A percentile compares a stretch with the other conserved stretches of the same genome.
Evolutionary conservation across 2,888 invertebrate genomes (phyloP).

Genomic region (Amphimallon solstitiale): DNA sequence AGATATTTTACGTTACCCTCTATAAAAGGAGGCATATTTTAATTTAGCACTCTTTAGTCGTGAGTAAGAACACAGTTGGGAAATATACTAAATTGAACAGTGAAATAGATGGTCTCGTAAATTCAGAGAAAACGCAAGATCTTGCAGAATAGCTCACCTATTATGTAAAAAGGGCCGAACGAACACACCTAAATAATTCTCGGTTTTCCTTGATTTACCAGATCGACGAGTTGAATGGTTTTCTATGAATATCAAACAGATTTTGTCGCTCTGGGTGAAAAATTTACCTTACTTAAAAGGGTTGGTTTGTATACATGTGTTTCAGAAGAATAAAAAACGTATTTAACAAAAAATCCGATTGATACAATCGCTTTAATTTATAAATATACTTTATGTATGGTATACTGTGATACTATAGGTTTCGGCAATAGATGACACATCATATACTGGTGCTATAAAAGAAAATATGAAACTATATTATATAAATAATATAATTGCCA

Average conservation of each 20-base stretch:
- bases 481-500: too few relatives aligned
- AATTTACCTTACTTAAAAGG: background rate
- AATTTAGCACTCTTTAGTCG: background rate
- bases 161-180: slow-evolving; percentile 25
- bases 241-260: slow-evolving; percentile 30
- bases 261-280: background rate
- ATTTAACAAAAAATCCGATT: too few relatives aligned
- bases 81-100: slow-evolving; percentile 30
- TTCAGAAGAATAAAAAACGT: too few relatives aligned
- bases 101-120: slow-evolving; percentile 31
- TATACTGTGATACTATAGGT: too few relatives aligned
- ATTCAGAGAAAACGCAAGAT: slow-evolving; percentile 27
- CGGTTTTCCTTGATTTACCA: slow-evolving; percentile 21
- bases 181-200: slow-evolving; percentile 29
- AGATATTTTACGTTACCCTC: too few relatives aligned
- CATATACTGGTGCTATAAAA: too few relatives aligned
- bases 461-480: too few relatives aligned
- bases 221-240: slow-evolving; percentile 16
- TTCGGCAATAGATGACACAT: too few relatives aligned
- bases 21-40: background rate
- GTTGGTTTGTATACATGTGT: too few relatives aligned
- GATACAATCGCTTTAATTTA: too few relatives aligned
- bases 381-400: too few relatives aligned
- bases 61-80: background rate
- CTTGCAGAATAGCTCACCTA: slow-evolving; percentile 30